Evolutionary conservation across 2,797 vertebrate genomes (phyloP), one percentile per base, ranked within the genome.

Genomic region (Arremon brunneinucha): DNA sequence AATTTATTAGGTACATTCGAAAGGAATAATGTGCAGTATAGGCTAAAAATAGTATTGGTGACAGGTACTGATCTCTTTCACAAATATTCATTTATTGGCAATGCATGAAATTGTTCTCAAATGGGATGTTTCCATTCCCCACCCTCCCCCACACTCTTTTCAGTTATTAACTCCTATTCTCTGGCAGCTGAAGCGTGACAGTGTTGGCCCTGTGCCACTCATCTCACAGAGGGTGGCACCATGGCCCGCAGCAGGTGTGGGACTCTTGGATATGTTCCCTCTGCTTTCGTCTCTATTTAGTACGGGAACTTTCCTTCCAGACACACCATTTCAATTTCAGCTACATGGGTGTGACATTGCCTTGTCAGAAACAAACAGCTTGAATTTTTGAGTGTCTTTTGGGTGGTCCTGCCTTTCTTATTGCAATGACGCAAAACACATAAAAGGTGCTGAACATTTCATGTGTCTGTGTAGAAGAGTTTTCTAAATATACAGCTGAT

Each of bases 361-460:
- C 87, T 91, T 72, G 49, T 93, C 77, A 86, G 68, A 89, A 80
- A 49, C 5, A 92, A 71, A 60, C 49, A 92, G 52, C 43, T 71
- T 75, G 67, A 78, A 44, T 49, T 93, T 93, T 89, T 89, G 43
- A 75, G 57, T 27, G 47, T 89, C 76, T 94, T 94, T 79, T n/a
- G 77, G 65, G 89, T 97, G 88, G 87, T 82, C 94, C 78, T 80
- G 78, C 67, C 55, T 69, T 47, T 86, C 92, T 90, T 75, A 85
- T 72, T 91, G 41, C 69, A 96, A 68, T 39, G 82, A 88, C 94
- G 43, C 84, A 96, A 96, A 95, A 62, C 76, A 89, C 53, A 85
- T 96, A 95, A 93, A 69, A 88, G 2, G 15, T 37, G 86, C 92
- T 89, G 76, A 97, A 95, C 9, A 28, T 95, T 97, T 96, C 44